Evolutionary conservation across 2,888 invertebrate genomes (phyloP), one percentile per base, ranked within the genome.

Genomic region (Tetanocera ferruginea): DNA sequence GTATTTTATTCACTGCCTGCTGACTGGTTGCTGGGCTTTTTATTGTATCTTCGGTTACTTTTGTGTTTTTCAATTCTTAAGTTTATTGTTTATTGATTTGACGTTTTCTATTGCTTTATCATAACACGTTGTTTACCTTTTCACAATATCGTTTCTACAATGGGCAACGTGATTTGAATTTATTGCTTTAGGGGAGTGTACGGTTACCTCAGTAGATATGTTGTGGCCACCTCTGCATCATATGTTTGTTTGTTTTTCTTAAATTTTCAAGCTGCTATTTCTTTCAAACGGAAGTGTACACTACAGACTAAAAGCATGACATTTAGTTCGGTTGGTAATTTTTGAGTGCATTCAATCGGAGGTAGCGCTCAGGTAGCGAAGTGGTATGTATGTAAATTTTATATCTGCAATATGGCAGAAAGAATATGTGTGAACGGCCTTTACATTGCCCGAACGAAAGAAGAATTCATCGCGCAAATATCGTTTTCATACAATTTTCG

Each of bases 31-130:
- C 25, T 28, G n/a, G 64, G 11, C 28, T 28, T 70, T 70, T 51
- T 25, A 28, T 70, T 70, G 6, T 51, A 17, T 72, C 19, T 72
- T 72, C 17, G 43, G 43, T 43, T 43, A 43, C 43, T 43, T 37
- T 51, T 23, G 51, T 51, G 51, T 51, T 70, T 60, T 57, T 57
- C 17, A 55, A n/a, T 55, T 57, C 51, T 55, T 72, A 11, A 11
- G 60, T 31, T 37, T 57, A 31, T 28, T 71, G 17, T 55, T 57
- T 72, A 55, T 57, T 72, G 51, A 23, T 71, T 71, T 71, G 70
- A 28, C 52, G 28, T 31, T 34, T 72, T 34, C 60, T 23, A 31
- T 5, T 70, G n/a, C 70, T 52, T 49, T 52, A 70, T 60, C 57
- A 60, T 2, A 14, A 25, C 57, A 25, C 57, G 57, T 60, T 60